Base-by-base conservation (phyloP, 2,797 vertebrate species). In the Lacerta agilis region DNA sequence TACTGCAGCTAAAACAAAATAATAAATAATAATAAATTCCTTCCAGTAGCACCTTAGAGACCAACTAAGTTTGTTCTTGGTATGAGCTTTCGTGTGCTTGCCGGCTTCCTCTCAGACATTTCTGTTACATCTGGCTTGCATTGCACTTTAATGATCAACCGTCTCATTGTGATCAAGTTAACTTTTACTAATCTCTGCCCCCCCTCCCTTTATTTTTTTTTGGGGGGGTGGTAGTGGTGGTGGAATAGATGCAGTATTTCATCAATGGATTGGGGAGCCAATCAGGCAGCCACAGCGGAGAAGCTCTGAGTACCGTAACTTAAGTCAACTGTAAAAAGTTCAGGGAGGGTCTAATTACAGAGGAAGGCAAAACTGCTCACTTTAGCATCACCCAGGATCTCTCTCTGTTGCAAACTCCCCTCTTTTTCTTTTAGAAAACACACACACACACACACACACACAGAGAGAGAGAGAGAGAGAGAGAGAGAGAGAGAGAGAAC, bases 231-330 rank as follows among this genome's bases (percentile, higher is more conserved):
- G 49, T 33, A 33, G 33, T 49, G 49, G 49, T 49, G 49, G 49
- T 49, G 95, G 97, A 97, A 97, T 93, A 96, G 93, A 96, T 95
- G 95, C 95, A 96, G 95, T 93, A 95, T 97, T 97, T 97, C 96
- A 97, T 96, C 97, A 96, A 91, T 94, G 94, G 38, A 66, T 94
- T 33, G 91, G 88, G 76, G 38, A 13, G 76, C 29, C 88, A 89
- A 89, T 89, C 83, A 89, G 78, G 71, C 78, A 92, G 93, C 94
- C 93, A 92, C 93, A 92, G 93, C 90, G 91, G 91, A 93, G 92
- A 91, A 77, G 93, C 89, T 95, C 55, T 55, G 92, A 95, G 96
- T 96, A n/a, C n/a, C n/a, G n/a, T n/a, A 97, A 97, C 96, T 97
- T 95, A 96, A 97, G 96, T 96, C 97, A 96, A 94, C 94, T 94